These are phyloP conservation scores for Saturnia japonica DNA, from an alignment of 2,888 invertebrate species.

Conservation along the genomic window DNA sequence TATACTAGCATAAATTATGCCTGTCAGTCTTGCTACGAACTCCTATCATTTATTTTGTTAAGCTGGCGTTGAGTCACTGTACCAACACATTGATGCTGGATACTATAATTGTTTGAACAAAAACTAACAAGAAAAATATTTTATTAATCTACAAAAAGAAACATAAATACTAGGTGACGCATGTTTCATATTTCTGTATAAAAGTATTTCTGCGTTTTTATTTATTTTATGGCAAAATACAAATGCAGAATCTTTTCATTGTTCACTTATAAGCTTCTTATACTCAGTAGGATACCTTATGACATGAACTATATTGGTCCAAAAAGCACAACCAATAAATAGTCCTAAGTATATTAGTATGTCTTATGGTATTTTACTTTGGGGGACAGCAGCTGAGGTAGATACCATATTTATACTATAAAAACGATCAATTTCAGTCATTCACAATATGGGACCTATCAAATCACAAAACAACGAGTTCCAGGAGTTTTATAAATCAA, in stretches of 20 bases:
- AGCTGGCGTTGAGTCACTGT: slow-evolving; percentile 3
- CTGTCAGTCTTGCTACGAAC: not conserved
- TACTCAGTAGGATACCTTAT: too few relatives aligned
- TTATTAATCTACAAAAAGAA: not conserved
- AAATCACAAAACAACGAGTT: too few relatives aligned
- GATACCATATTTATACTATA: too few relatives aligned
- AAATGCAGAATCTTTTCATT: not conserved
- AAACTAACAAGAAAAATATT: not conserved
- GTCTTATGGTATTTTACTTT: too few relatives aligned
- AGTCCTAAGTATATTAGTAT: too few relatives aligned
- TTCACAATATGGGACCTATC: too few relatives aligned
- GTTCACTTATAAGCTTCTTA: not conserved
- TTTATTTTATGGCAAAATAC: not conserved
- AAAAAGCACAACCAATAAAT: too few relatives aligned
- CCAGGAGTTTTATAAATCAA: too few relatives aligned
- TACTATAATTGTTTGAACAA: not conserved
- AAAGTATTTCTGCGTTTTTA: not conserved
- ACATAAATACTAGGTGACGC: not conserved
- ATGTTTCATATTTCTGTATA: not conserved
- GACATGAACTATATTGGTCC: not conserved
- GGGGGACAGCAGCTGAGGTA: too few relatives aligned
- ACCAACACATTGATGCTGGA: not conserved
- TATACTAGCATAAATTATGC: slow-evolving; percentile 7
- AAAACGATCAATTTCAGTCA: too few relatives aligned
- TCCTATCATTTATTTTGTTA: not conserved